phyloP scores from a whole-genome alignment of 2,797 vertebrate genomes.

The Protonibea diacanthus region DNA sequence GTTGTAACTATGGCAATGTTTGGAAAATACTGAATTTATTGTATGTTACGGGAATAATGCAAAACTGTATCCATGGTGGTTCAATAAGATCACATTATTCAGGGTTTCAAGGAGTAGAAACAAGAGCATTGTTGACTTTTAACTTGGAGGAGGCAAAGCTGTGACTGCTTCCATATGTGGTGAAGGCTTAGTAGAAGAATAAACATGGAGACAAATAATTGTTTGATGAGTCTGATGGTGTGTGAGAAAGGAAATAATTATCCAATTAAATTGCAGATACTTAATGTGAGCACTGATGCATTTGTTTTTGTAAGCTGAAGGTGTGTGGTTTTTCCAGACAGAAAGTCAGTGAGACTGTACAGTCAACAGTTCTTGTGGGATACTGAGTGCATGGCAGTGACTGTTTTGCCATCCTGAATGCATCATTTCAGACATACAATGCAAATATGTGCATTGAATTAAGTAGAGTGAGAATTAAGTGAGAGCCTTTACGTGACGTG shows the following conservation, averaged over 20 bases:
- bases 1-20: background rate
- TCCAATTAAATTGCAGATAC: background rate
- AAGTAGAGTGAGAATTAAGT: background rate
- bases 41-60: no score
- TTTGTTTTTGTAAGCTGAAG: background rate
- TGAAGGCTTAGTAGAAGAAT: background rate
- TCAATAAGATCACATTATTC: background rate
- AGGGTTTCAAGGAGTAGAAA: background rate
- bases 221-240: background rate
- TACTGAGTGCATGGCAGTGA: background rate
- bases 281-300: background rate
- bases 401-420: background rate
- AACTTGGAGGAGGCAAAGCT: background rate
- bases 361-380: background rate
- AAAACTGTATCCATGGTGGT: background rate
- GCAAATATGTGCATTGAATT: background rate
- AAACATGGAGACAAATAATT: background rate
- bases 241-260: background rate
- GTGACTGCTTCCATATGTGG: background rate
- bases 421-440: background rate
- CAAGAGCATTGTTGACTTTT: background rate
- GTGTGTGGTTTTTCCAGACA: background rate
- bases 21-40: no score
- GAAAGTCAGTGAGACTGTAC: background rate
- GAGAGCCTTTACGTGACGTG: background rate